Base-by-base conservation (phyloP, 1,140 invertebrate genomes). In the Tenebrio molitor region DNA sequence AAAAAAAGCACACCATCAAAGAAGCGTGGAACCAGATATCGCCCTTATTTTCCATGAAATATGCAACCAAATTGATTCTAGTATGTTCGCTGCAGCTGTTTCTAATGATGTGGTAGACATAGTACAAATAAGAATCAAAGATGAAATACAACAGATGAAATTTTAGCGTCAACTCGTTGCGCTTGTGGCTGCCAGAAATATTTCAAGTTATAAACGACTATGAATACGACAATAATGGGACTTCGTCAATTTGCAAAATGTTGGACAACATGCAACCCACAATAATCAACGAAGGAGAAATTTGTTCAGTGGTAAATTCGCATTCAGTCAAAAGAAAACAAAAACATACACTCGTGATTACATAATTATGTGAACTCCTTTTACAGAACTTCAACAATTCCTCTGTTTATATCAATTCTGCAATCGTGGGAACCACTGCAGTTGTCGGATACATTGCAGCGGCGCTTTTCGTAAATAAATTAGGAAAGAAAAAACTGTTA, bases 181-280 rank as follows among this genome's bases (percentile, higher is more conserved):
- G 86, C 1, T 80, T 88, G 4, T 91, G 89, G 89, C 86, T 89
- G 66, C 89, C 89, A 0, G 88, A 89, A 74, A 83, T 91, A 8
- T 89, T 89, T 46, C 84, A 88, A 29, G 87, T 87, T 0, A 80
- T 87, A 53, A 82, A 83, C 74, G 63, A 82, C 29, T 77, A 79
- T 62, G 58, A 77, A 72, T 34, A 42, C 7, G 12, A 68, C 12
- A 66, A 78, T 72, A 39, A 66, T 7, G 25, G 64, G 12, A 15
- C 67, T 29, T 23, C 66, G 6, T 58, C 71, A 17, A 72, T 81
- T 39, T 80, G 80, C 65, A 63, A 34, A 21, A 78, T 80, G 74
- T 14, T 81, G 10, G 65, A 73, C 25, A 62, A 34, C 1, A 36
- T 78, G 14, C 41, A 42, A 25, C 74, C 77, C 0, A 58, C 64